Percentiles rank a stretch among this genome's conserved stretches.
These are phyloP conservation scores for Perithous albicinctus DNA, from an alignment of 2,888 invertebrate genomes.

Conservation along the genomic window DNA sequence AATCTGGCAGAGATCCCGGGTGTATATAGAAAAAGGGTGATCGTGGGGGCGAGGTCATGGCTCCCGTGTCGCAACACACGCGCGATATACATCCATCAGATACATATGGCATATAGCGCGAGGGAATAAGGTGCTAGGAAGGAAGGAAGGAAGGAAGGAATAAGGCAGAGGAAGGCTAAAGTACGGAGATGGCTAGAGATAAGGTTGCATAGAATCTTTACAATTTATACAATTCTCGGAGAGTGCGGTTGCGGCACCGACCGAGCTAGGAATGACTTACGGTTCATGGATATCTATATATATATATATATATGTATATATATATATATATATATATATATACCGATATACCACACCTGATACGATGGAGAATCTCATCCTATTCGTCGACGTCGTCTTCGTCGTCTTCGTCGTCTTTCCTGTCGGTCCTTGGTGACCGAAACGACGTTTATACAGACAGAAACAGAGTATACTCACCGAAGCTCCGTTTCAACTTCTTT, in stretches of 20 bases:
- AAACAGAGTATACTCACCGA: neutral
- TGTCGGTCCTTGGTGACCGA: constrained; percentile 6
- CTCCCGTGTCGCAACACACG: constrained; percentile 39
- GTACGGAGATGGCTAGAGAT: constrained; percentile 28
- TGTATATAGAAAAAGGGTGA: constrained; percentile 5
- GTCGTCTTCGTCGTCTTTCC: neutral
- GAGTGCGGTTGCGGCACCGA: neutral
- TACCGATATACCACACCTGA: constrained; percentile 37
- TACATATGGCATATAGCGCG: constrained; percentile 23
- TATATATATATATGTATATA: too few relatives aligned
- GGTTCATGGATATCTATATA: constrained; percentile 19
- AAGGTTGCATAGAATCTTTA: constrained; percentile 58
- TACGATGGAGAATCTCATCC: constrained; percentile 45
- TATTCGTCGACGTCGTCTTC: constrained; percentile 21
- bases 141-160: constrained; percentile 53
- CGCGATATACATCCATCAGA: constrained; percentile 43
- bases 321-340: too few relatives aligned
- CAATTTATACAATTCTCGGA: constrained; percentile 53
- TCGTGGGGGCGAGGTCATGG: constrained; percentile 18
- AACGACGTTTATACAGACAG: constrained; percentile 31
- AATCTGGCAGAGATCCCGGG: constrained; percentile 60
- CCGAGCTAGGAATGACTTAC: constrained; percentile 41
- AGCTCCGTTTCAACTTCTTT: neutral
- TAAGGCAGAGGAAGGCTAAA: constrained; percentile 21
- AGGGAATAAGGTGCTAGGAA: constrained; percentile 27